Evolutionary conservation across 2,888 invertebrate genomes (phyloP).

Genomic region (Drosophila ochracea): DNA sequence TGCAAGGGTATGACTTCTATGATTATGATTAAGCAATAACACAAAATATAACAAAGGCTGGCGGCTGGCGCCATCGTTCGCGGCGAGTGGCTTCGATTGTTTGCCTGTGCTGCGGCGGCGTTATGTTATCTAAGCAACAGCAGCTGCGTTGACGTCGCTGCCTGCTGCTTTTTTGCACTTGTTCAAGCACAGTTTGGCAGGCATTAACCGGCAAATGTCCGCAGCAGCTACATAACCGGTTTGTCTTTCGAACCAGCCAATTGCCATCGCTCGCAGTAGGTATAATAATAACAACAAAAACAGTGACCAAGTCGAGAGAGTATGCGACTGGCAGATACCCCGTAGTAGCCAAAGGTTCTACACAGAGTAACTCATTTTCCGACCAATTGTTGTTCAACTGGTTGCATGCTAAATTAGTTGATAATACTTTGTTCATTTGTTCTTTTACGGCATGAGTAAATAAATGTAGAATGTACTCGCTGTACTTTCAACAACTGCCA

Average conservation of each 20-base stretch:
- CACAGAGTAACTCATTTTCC: background rate
- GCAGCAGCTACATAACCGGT: conserved; percentile 15
- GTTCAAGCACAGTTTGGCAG: conserved; percentile 35
- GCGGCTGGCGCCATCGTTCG: conserved; percentile 61
- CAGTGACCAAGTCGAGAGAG: background rate
- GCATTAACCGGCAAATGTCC: conserved; percentile 27
- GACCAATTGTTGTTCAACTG: background rate
- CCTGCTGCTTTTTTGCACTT: conserved; percentile 30
- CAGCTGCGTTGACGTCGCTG: conserved; percentile 7
- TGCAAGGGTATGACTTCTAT: conserved; percentile 1
- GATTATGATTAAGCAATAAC: conserved; percentile 1
- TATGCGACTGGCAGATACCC: background rate
- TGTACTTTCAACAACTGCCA: too few species aligned
- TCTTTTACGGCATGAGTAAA: too few species aligned
- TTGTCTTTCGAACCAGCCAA: conserved; percentile 10
- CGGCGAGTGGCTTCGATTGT: conserved; percentile 22
- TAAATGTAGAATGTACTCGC: too few species aligned
- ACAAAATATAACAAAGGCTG: conserved; percentile 28
- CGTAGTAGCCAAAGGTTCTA: background rate
- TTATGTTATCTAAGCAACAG: conserved; percentile 49
- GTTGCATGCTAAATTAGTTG: too few species aligned
- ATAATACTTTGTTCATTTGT: too few species aligned
- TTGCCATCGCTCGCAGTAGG: conserved; percentile 6
- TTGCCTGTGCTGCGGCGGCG: conserved; percentile 33
- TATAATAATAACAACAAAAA: conserved; percentile 3